A percentile compares a stretch with the other conserved stretches of the same genome.
Conservation (phyloP, 2,888 invertebrate species). For the Andrena dorsata region DNA sequence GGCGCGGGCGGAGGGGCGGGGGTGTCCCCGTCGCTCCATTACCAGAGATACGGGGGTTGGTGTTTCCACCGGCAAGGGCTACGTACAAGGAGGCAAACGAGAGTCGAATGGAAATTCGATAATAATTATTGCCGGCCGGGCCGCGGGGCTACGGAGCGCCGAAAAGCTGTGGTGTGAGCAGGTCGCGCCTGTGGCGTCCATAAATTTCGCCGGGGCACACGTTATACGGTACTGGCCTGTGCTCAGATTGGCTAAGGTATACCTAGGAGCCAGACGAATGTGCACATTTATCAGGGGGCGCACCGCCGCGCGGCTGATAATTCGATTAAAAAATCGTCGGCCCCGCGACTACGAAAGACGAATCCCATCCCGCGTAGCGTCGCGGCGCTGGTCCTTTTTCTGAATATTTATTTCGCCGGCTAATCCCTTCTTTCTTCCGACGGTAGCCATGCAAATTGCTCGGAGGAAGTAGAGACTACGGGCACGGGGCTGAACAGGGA, state of each 20-base stretch:
- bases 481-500: conserved; percentile 5
- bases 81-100: conserved; percentile 74
- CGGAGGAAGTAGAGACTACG: not conserved
- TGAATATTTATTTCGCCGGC: conserved; percentile 44
- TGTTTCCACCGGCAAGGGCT: conserved; percentile 18
- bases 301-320: conserved; percentile 58
- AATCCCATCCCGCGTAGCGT: conserved; percentile 1
- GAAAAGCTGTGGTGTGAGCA: conserved; percentile 63
- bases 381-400: not conserved
- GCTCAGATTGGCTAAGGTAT: conserved; percentile 68
- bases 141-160: conserved; percentile 46
- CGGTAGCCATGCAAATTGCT: conserved; percentile 35
- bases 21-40: conserved; percentile 39
- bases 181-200: conserved; percentile 65
- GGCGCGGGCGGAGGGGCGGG: not conserved
- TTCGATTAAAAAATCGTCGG: conserved; percentile 71
- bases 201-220: conserved; percentile 66
- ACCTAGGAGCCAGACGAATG: conserved; percentile 67
- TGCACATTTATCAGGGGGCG: conserved; percentile 65
- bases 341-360: conserved; percentile 32
- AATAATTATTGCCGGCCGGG: conserved; percentile 77
- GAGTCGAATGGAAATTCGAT: conserved; percentile 82
- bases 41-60: conserved; percentile 45
- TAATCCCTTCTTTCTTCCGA: conserved; percentile 31
- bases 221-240: conserved; percentile 59